Conservation (phyloP, 2,888 invertebrate genomes). For the Ophion obscuratus region DNA sequence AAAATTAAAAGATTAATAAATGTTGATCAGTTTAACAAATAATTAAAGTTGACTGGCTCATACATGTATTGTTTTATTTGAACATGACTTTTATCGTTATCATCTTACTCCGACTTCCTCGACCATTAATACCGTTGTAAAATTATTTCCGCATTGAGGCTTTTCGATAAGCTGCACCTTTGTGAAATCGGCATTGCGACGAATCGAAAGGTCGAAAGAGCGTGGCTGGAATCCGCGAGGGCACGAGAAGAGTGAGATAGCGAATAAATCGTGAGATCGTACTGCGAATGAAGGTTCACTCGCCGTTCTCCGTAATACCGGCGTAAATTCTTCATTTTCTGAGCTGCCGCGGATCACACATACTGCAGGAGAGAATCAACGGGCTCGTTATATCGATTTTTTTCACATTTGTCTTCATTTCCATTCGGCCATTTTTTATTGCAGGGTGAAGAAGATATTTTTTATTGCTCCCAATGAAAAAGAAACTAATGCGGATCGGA, state of each 20-base stretch:
- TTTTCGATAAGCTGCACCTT: background rate
- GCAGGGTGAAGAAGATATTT: background rate
- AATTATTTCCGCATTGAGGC: background rate
- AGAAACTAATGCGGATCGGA: background rate
- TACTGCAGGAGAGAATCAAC: too few relatives aligned
- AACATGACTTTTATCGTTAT: too few relatives aligned
- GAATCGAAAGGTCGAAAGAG: slow-evolving; percentile 14
- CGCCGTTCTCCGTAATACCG: background rate
- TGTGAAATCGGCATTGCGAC: background rate
- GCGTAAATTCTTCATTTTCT: background rate
- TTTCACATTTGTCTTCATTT: background rate
- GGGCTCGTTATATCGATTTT: background rate
- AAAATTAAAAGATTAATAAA: too few relatives aligned
- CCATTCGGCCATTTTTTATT: background rate
- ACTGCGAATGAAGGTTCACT: slow-evolving; percentile 42
- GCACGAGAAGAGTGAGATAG: slow-evolving; percentile 54
- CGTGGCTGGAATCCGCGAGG: slow-evolving; percentile 9
- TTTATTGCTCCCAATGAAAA: too few relatives aligned
- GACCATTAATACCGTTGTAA: background rate
- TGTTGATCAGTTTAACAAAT: too few relatives aligned
- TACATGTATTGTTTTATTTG: too few relatives aligned
- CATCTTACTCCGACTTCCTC: too few relatives aligned
- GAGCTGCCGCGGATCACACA: background rate
- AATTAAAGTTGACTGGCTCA: too few relatives aligned
- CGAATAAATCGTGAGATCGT: slow-evolving; percentile 42